These are phyloP conservation scores for Aplidium turbinatum DNA, from an alignment of 23 tunicate genomes.

Conservation along the genomic window DNA sequence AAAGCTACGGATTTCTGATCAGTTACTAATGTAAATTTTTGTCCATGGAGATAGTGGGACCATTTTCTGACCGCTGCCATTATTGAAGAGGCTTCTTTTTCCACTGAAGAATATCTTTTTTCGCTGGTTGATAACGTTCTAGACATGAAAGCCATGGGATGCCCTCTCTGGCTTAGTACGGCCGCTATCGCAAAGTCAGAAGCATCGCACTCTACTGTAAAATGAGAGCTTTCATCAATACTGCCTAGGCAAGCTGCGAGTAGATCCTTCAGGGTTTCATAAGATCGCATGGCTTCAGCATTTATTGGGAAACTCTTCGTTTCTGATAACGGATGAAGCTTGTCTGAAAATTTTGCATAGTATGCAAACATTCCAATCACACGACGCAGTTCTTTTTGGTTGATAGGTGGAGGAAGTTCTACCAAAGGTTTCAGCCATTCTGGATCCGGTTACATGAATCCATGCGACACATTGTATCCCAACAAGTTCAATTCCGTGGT, in stretches of 20 bases:
- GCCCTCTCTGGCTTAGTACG: slow-evolving; percentile 16
- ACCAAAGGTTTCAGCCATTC: no score
- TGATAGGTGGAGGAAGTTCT: no score
- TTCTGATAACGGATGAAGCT: no score
- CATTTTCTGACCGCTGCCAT: slow-evolving; percentile 37
- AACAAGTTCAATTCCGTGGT: no score
- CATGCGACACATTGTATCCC: no score
- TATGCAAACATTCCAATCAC: no score
- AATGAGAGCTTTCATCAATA: slow-evolving; percentile 9
- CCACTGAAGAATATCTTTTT: slow-evolving; percentile 8
- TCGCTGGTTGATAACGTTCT: slow-evolving; percentile 16
- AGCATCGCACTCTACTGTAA: slow-evolving; percentile 37
- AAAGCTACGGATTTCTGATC: slow-evolving; percentile 36
- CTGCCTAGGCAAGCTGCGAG: not conserved
- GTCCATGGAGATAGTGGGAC: slow-evolving; percentile 7
- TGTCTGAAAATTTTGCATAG: no score
- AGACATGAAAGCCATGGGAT: slow-evolving; percentile 26
- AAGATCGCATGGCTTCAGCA: no score
- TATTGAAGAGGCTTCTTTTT: slow-evolving; percentile 40
- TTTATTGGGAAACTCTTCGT: no score
- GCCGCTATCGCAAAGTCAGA: slow-evolving; percentile 15
- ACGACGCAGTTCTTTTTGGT: no score
- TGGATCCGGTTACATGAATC: no score
- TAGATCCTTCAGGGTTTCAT: no score
- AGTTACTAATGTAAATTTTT: slow-evolving; percentile 14